These are phyloP conservation scores for Rhopalosiphum nymphaeae DNA, from an alignment of 2,888 invertebrate species.

Conservation along the genomic window DNA sequence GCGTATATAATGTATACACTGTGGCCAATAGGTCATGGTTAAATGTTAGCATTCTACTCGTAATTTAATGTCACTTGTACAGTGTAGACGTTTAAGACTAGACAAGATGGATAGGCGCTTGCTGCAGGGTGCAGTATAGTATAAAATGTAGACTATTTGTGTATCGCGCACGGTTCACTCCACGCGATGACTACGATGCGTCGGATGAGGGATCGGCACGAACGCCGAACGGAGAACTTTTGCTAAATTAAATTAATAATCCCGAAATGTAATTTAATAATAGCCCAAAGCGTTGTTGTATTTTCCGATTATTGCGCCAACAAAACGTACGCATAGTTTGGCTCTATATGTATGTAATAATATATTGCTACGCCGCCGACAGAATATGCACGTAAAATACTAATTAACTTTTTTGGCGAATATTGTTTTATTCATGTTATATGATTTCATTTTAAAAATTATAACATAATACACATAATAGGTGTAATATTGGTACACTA, in stretches of 20 bases:
- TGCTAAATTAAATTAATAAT: slow-evolving; percentile 56
- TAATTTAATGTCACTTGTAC: neutral
- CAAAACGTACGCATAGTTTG: slow-evolving; percentile 36
- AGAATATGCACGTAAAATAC: neutral
- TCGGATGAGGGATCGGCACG: slow-evolving; percentile 35
- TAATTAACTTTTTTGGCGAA: slow-evolving; percentile 52
- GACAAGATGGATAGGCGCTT: no score
- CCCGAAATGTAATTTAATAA: slow-evolving; percentile 56
- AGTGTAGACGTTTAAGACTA: neutral
- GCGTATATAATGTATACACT: neutral
- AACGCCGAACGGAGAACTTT: slow-evolving; percentile 35
- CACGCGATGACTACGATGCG: neutral
- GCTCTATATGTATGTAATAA: neutral
- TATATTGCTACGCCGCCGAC: neutral
- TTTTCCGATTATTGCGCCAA: slow-evolving; percentile 48
- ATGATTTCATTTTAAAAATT: neutral
- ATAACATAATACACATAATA: neutral
- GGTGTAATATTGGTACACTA: neutral
- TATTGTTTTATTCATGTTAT: slow-evolving; percentile 24
- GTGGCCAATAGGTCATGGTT: no score
- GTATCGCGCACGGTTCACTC: neutral
- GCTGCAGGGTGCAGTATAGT: neutral
- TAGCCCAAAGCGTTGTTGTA: slow-evolving; percentile 24
- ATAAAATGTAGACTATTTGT: slow-evolving; percentile 35
- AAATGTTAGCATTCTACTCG: neutral